These are phyloP conservation scores for Ispidina lecontei DNA, from an alignment of 2,797 vertebrate species.

Conservation along the genomic window DNA sequence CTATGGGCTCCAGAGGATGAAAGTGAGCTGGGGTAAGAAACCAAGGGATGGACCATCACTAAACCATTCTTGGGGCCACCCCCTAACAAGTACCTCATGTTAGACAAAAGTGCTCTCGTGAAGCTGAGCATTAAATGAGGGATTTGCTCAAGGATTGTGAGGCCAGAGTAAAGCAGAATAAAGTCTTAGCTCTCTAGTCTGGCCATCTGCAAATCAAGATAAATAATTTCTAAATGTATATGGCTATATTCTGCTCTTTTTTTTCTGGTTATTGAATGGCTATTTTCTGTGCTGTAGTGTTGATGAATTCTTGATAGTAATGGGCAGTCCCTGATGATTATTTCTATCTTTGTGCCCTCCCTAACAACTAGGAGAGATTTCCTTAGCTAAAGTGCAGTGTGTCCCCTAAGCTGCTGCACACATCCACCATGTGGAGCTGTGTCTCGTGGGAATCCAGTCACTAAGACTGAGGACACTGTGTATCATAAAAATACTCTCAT, in stretches of 20 bases:
- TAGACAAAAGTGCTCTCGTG: neutral
- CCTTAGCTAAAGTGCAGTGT: neutral
- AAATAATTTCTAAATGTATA: neutral
- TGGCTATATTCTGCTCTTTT: neutral
- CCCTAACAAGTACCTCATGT: neutral
- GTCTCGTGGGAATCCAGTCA: neutral
- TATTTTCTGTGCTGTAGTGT: neutral
- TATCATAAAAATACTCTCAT: neutral
- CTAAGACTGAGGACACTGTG: neutral
- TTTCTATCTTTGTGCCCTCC: neutral
- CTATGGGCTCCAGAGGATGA: neutral
- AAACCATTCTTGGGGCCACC: neutral
- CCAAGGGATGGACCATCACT: neutral
- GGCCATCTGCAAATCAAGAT: neutral
- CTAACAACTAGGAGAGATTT: neutral
- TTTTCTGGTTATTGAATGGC: neutral
- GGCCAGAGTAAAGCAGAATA: neutral
- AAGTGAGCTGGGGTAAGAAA: neutral
- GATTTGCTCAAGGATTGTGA: neutral
- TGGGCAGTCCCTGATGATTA: rapidly evolving
- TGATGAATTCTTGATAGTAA: neutral
- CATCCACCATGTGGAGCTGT: neutral
- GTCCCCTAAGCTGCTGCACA: rapidly evolving
- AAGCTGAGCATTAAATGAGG: neutral
- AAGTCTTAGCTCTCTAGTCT: neutral